Evolutionary conservation across 1,140 invertebrate genomes (phyloP).

Genomic region (Penaeus vannamei): DNA sequence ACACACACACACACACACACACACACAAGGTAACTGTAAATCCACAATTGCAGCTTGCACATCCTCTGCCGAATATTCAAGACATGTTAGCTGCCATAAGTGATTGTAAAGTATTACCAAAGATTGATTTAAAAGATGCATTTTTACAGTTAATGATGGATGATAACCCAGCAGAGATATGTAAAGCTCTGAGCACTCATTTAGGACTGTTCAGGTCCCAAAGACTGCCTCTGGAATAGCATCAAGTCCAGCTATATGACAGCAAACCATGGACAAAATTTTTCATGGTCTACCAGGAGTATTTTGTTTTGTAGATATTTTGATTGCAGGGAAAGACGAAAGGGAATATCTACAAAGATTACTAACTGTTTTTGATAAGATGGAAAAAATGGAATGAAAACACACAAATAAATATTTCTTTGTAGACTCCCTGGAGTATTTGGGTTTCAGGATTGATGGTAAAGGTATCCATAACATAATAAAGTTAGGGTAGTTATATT

Average conservation of each 20-base stretch:
- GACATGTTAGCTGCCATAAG: slow-evolving; percentile 70
- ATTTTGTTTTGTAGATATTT: slow-evolving; percentile 19
- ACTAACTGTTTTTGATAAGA: not conserved
- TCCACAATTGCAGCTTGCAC: slow-evolving; percentile 68
- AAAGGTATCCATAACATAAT: not conserved
- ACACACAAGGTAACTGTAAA: slow-evolving; percentile 73
- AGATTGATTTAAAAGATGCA: slow-evolving; percentile 70
- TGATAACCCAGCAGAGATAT: slow-evolving; percentile 67
- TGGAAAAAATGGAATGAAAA: not conserved
- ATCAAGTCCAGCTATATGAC: slow-evolving; percentile 1
- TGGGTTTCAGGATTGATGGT: too few relatives aligned
- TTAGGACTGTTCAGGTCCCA: slow-evolving; percentile 22
- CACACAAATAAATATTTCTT: too few relatives aligned
- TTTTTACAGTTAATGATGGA: slow-evolving; percentile 70
- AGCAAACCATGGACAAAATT: slow-evolving; percentile 5
- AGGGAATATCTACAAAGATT: not conserved
- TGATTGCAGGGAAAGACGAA: slow-evolving; percentile 7
- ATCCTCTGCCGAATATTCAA: slow-evolving; percentile 70
- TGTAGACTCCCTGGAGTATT: too few relatives aligned
- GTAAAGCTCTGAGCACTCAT: slow-evolving; percentile 53
- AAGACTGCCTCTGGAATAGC: slow-evolving; percentile 2
- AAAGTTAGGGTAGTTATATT: not conserved
- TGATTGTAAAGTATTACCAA: slow-evolving; percentile 69
- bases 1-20: too few relatives aligned
- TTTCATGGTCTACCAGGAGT: not conserved